Percentiles rank a stretch among this genome's conserved stretches.
Conservation (phyloP, 2,113 vertebrate genomes). For the Microtus montanus region DNA sequence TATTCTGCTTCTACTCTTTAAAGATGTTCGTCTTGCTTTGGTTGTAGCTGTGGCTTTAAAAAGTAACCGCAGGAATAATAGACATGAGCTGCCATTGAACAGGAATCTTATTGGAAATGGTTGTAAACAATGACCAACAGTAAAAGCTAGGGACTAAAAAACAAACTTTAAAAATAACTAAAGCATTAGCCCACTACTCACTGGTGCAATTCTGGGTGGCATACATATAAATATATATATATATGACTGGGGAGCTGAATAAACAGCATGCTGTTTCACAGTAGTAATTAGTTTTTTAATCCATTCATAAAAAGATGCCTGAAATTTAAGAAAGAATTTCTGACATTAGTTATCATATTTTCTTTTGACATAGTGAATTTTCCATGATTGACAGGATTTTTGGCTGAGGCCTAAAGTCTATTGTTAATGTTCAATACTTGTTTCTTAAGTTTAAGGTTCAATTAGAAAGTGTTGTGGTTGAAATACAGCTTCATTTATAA, state of each 20-base stretch:
- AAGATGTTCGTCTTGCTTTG: neutral
- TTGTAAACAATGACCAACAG: neutral
- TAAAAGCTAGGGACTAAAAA: neutral
- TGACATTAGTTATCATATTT: neutral
- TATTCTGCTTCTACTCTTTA: neutral
- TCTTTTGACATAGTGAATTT: neutral
- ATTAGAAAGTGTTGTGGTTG: neutral
- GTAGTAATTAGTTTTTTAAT: neutral
- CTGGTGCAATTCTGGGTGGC: neutral
- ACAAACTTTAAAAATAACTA: neutral
- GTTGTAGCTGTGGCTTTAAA: neutral
- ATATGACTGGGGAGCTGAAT: neutral
- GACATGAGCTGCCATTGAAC: too few relatives aligned
- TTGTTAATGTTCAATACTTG: neutral
- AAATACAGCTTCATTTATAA: neutral
- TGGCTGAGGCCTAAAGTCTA: neutral
- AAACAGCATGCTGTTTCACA: neutral
- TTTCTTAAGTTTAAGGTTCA: slow-evolving; percentile 33
- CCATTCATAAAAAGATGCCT: neutral
- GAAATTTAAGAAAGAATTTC: slow-evolving; percentile 38
- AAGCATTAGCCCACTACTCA: neutral
- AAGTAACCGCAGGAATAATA: neutral
- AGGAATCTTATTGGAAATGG: neutral
- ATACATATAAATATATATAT: too few relatives aligned
- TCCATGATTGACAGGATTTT: neutral